Percentiles rank a stretch among this genome's conserved stretches.
Evolutionary conservation across 2,797 vertebrate genomes (phyloP).

Genomic region (Crypturellus tataupa): DNA sequence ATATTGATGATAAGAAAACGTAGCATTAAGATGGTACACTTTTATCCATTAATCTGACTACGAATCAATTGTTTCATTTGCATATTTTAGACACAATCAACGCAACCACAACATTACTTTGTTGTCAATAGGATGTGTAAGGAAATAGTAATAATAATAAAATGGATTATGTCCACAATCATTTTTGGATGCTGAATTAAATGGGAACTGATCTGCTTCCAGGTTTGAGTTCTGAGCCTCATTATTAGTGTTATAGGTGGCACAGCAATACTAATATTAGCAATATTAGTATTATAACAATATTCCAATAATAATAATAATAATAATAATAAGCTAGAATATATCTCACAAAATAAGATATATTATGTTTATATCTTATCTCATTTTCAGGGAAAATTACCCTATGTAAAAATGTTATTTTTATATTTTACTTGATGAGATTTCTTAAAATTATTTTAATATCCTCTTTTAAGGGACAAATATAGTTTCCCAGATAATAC

Average conservation of each 20-base stretch:
- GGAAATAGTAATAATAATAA: not conserved
- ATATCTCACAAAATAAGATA: not conserved
- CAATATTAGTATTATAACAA: not conserved
- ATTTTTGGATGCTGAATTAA: conserved; percentile 20
- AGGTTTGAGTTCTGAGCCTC: not conserved
- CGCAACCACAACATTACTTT: not conserved
- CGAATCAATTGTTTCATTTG: conserved; percentile 34
- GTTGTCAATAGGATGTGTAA: conserved; percentile 21
- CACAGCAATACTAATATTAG: not conserved
- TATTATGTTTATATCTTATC: not conserved
- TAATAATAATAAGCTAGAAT: not conserved
- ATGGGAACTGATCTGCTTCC: not conserved
- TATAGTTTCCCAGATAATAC: not conserved
- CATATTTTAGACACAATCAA: conserved; percentile 29
- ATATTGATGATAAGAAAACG: conserved; percentile 24
- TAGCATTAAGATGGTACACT: conserved; percentile 7
- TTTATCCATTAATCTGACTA: not conserved
- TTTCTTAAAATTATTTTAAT: not conserved
- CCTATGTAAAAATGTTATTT: not conserved
- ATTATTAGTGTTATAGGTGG: not conserved
- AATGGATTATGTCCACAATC: not conserved
- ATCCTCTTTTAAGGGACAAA: not conserved
- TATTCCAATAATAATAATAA: not conserved
- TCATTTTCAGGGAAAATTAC: not conserved
- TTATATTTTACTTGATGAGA: not conserved